Evolutionary conservation across 2,113 vertebrate species (phyloP), one percentile per base, ranked within the genome.

Genomic region (Symphodus melops): DNA sequence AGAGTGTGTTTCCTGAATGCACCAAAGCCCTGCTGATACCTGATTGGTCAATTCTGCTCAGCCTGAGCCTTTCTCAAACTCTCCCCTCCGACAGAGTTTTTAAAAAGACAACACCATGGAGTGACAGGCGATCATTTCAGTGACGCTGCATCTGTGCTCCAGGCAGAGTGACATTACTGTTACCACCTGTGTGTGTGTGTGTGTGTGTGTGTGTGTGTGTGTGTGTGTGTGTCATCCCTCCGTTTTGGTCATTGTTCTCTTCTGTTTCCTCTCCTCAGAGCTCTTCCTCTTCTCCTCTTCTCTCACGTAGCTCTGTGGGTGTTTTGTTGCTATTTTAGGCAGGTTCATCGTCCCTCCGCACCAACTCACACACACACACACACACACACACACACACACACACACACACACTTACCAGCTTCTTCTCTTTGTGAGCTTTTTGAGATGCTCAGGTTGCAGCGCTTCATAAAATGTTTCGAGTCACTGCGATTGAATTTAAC

Each of bases 291-390:
- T 23, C 41, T 42, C 7, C 28, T 77, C 75, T 37, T 74, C 67
- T 39, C 68, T 44, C 62, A 33, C 21, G 51, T 36, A 42, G 69
- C 42, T 72, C 67, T 60, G 79, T 85, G 81, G 82, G 83, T 51
- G 70, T 77, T 37, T 60, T 52, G 9, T 19, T 57, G 67, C 79
- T 86, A 82, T 88, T 86, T 86, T 59, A 2, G 42, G 64, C 79
- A 48, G 23, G 55, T 75, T 68, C 61, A 62, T 39, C 64, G 7
- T 76, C 28, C 37, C 51, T 54, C 68, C 0, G 28, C 28, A 33
- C 28, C 4, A 33, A 33, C 28, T 33, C 28, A 33, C 28, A 33
- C 28, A 33, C 28, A 5, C 28, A 33, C 28, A 33, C 28, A 33
- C 28, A 33, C 28, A 33, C 28, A 33, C 28, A 33, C 28, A 33